phyloP scores from a whole-genome alignment of 2,113 vertebrate genomes.

The Penelope pileata region DNA sequence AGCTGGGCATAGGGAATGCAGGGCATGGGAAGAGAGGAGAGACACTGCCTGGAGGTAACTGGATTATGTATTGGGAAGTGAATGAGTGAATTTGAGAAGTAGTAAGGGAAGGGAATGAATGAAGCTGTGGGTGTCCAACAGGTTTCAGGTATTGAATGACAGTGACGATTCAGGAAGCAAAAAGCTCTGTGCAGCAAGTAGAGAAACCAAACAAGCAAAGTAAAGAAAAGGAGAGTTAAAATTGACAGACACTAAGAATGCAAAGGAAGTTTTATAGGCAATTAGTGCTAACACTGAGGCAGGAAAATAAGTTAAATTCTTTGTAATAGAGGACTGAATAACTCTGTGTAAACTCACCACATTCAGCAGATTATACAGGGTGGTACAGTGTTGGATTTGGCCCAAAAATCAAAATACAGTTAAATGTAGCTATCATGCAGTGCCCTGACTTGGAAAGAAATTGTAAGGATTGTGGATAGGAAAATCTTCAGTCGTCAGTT shows the following conservation, averaged over 20 bases:
- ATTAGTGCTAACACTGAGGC: not conserved
- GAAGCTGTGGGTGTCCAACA: not conserved
- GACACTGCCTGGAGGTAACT: not conserved
- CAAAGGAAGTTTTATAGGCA: not conserved
- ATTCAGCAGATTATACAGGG: not conserved
- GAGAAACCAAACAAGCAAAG: not conserved
- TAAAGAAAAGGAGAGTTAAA: not conserved
- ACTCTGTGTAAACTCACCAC: not conserved
- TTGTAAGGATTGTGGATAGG: constrained; percentile 8
- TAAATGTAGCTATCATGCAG: not conserved
- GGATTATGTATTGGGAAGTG: not conserved
- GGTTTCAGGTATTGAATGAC: not conserved
- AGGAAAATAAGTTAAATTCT: not conserved
- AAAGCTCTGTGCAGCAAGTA: not conserved
- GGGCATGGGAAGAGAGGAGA: not conserved
- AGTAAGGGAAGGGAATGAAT: not conserved
- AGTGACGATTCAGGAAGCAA: not conserved
- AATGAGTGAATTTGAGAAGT: not conserved
- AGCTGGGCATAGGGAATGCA: not conserved
- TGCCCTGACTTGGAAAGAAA: constrained; percentile 44
- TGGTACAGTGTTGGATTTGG: not conserved
- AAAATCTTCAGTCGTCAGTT: constrained; percentile 70
- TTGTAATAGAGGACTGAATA: not conserved
- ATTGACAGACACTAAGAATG: not conserved
- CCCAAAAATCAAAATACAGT: not conserved